Percentiles rank a stretch among this genome's conserved stretches.
phyloP scores from a whole-genome alignment of 2,797 vertebrate genomes.

The Eulemur mongoz region DNA sequence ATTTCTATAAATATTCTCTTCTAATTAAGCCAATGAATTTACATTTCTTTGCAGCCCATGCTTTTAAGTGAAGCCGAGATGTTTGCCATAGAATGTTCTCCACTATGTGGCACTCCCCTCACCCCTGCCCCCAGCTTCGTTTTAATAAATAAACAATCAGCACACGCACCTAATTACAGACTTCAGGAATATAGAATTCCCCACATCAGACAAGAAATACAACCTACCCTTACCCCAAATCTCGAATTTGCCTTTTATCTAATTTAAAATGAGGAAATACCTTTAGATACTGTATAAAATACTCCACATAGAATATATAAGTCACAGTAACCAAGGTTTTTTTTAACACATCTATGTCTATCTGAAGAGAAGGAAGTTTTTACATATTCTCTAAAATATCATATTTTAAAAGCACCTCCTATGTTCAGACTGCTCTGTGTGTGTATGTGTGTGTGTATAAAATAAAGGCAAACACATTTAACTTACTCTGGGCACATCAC shows the following conservation, averaged over 20 bases:
- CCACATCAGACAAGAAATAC: not conserved
- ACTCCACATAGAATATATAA: not conserved
- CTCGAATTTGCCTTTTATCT: not conserved
- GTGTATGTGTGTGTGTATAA: not conserved
- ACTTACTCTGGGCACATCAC: not conserved
- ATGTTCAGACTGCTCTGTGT: not conserved
- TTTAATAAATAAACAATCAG: constrained; percentile 55
- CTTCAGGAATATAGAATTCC: constrained; percentile 19
- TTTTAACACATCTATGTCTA: not conserved
- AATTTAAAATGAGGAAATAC: not conserved
- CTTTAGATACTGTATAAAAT: not conserved
- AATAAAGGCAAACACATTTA: not conserved
- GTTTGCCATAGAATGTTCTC: not conserved
- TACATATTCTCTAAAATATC: not conserved
- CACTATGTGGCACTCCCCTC: not conserved
- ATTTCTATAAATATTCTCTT: constrained; percentile 60
- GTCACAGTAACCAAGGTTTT: not conserved
- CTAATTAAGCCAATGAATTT: constrained; percentile 68
- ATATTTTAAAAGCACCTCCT: not conserved
- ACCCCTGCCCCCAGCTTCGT: not conserved
- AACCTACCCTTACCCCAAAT: no score
- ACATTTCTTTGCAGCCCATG: constrained; percentile 41
- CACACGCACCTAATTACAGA: constrained; percentile 32
- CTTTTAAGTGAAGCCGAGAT: constrained; percentile 46
- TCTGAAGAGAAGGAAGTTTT: not conserved